A percentile compares a stretch with the other conserved stretches of the same genome.
phyloP scores from a whole-genome alignment of 2,797 vertebrate genomes.

The Sternotherus odoratus region DNA sequence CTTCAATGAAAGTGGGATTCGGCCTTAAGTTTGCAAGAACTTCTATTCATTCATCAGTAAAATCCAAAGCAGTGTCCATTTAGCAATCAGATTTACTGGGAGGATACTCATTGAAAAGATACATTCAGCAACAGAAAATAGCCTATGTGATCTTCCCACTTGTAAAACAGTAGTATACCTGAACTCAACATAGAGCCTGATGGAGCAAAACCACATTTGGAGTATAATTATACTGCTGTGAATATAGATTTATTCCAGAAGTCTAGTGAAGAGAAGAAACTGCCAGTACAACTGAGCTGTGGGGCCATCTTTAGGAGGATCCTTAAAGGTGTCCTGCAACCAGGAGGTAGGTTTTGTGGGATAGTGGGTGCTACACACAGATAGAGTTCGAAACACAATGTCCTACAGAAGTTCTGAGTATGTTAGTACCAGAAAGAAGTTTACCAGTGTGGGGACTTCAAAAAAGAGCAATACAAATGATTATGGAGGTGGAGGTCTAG shows the following conservation, averaged over 20 bases:
- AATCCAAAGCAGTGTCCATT: not conserved
- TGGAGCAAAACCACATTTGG: too few relatives aligned
- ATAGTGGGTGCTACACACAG: not conserved
- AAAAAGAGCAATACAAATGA: not conserved
- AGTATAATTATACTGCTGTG: too few relatives aligned
- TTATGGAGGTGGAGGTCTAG: not conserved
- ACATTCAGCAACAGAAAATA: not conserved
- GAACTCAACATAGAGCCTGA: too few relatives aligned
- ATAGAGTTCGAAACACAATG: not conserved
- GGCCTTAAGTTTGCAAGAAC: not conserved
- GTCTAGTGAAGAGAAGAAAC: too few relatives aligned
- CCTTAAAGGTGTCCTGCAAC: not conserved
- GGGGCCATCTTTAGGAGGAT: not conserved
- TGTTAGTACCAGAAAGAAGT: not conserved
- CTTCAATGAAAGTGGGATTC: not conserved
- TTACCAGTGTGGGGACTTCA: not conserved
- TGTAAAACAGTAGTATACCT: not conserved
- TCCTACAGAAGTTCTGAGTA: not conserved
- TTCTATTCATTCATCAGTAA: not conserved
- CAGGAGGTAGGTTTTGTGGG: not conserved
- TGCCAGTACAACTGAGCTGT: not conserved
- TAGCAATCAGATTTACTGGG: not conserved
- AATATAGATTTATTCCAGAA: too few relatives aligned
- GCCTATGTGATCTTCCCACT: not conserved
- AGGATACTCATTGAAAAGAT: not conserved